Evolutionary conservation across 2,797 vertebrate species (phyloP).

Genomic region (Anniella stebbinsi): DNA sequence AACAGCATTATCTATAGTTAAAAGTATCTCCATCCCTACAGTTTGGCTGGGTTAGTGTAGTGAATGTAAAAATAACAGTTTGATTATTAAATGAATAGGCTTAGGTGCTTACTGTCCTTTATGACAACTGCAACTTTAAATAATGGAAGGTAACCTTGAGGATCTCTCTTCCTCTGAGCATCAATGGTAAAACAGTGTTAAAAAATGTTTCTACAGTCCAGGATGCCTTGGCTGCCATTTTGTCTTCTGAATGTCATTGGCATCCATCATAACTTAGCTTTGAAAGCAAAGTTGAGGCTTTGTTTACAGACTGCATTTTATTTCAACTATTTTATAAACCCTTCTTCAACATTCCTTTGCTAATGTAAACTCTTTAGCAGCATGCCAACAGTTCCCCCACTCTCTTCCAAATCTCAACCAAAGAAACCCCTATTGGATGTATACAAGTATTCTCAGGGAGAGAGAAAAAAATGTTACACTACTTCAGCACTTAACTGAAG

Average conservation of each 20-base stretch:
- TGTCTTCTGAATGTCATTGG: too few relatives aligned
- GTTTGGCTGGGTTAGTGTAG: background rate
- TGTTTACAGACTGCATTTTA: background rate
- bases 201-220: slow-evolving; percentile 23
- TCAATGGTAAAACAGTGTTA: background rate
- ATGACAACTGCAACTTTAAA: slow-evolving; percentile 39
- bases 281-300: slow-evolving; percentile 5
- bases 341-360: slow-evolving; percentile 3
- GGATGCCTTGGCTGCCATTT: background rate
- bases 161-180: background rate
- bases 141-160: background rate
- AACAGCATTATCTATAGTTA: background rate
- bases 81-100: slow-evolving; percentile 18
- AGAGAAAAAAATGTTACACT: background rate
- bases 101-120: slow-evolving; percentile 15
- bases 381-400: slow-evolving; percentile 8
- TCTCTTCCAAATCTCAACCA: slow-evolving; percentile 6
- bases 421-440: background rate
- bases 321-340: slow-evolving; percentile 19
- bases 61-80: slow-evolving; percentile 16
- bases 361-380: slow-evolving; percentile 15
- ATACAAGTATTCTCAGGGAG: background rate
- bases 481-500: slow-evolving; percentile 30
- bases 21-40: background rate
- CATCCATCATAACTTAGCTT: background rate